Evolutionary conservation across 2,888 invertebrate species (phyloP).

Genomic region (Octodonta nipae): DNA sequence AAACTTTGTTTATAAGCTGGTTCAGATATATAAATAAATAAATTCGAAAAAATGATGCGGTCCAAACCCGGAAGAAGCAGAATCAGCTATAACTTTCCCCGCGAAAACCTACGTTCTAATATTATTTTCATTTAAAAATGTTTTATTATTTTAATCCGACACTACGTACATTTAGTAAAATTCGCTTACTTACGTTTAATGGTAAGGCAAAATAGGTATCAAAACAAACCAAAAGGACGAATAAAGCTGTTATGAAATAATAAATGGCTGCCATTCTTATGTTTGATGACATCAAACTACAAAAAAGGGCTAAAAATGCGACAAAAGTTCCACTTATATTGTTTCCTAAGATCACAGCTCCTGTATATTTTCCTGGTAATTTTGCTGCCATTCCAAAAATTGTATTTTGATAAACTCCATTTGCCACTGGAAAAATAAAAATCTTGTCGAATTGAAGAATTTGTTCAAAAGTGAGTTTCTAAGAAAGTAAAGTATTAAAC

Average conservation of each 20-base stretch:
- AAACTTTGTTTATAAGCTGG: too few relatives aligned
- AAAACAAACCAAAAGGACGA: slow-evolving; percentile 81
- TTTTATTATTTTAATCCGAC: too few relatives aligned
- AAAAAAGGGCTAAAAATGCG: slow-evolving; percentile 59
- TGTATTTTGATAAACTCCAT: slow-evolving; percentile 95
- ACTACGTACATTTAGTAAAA: too few relatives aligned
- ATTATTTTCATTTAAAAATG: too few relatives aligned
- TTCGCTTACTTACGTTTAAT: slow-evolving; percentile 70
- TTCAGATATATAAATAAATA: too few relatives aligned
- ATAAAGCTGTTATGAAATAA: slow-evolving; percentile 90
- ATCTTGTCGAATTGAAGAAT: too few relatives aligned
- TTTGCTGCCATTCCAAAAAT: slow-evolving; percentile 92
- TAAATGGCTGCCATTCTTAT: slow-evolving; percentile 82
- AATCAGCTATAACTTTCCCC: too few relatives aligned
- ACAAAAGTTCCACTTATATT: slow-evolving; percentile 85
- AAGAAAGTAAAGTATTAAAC: too few relatives aligned
- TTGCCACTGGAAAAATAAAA: slow-evolving; percentile 47
- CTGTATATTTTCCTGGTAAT: slow-evolving; percentile 82
- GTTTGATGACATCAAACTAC: slow-evolving; percentile 54
- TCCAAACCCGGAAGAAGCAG: too few relatives aligned
- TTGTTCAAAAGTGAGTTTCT: too few relatives aligned
- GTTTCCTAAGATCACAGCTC: slow-evolving; percentile 85
- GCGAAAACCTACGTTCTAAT: too few relatives aligned
- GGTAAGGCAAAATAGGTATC: slow-evolving; percentile 93
- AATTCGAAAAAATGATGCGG: too few relatives aligned